Base-by-base conservation (phyloP, 2,113 vertebrate genomes). In the Poeciliopsis retropinna region DNA sequence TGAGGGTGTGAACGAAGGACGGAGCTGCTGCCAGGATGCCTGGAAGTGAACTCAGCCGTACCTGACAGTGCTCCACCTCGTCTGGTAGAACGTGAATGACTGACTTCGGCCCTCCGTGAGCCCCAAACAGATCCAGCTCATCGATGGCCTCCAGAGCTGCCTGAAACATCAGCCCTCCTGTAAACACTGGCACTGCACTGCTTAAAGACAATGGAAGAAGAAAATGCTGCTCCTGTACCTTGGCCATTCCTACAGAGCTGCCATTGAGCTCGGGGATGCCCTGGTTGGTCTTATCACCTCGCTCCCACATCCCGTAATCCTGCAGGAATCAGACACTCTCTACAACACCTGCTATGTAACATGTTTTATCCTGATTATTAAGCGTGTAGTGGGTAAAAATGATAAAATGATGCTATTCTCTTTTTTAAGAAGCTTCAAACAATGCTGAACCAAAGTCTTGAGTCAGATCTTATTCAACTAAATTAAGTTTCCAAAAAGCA, bases 221-320 rank as follows among this genome's bases (percentile, higher is more conserved):
- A 72, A 31, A 22, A 7, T 32, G 15, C 32, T 3, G 17, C 37
- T 66, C 1, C 25, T 28, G 17, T 92, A 99, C 98, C 95, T 99
- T 99, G 54, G 98, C 98, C 94, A 99, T 97, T 87, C 98, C 98
- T 32, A 99, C 95, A n/a, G 98, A 99, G 92, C 98, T 99, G 0
- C 95, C 97, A 0, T 99, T 99, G 72, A 99, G 92, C 88, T 99
- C 98, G 0, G 98, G 96, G 78, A 99, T 98, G 75, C 98, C 98
- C 87, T 98, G 97, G 85, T 99, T 99, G 22, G 97, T 99, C 90
- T 99, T 99, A 90, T 99, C 98, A 54, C 98, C 98, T 87, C 98
- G 95, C 86, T 99, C 98, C 98, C 98, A 99, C 96, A 99, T 99
- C 67, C 98, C 98, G 91, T 98, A 99, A 93, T 99, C 98, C 98